Conservation (phyloP, 1,140 invertebrate genomes). For the Drosophila pandora region DNA sequence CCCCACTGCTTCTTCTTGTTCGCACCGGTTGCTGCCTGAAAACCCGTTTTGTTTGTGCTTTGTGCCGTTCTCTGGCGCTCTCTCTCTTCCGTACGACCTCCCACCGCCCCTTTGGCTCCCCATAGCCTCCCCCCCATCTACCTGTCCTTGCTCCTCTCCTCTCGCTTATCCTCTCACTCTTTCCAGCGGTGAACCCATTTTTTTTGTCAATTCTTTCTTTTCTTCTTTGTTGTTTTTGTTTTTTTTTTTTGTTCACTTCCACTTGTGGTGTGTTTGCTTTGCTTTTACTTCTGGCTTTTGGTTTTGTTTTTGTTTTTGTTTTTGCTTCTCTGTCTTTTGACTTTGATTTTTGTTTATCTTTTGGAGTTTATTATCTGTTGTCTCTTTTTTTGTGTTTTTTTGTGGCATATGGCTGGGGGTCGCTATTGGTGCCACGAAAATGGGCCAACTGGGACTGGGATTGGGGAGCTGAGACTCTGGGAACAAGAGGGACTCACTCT, state of each 20-base stretch:
- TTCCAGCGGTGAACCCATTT: conserved; percentile 68
- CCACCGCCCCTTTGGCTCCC: background rate
- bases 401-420: conserved; percentile 40
- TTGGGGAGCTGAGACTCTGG: conserved; percentile 1
- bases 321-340: conserved; percentile 33
- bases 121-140: background rate
- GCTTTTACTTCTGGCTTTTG: conserved; percentile 16
- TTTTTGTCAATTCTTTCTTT: conserved; percentile 75
- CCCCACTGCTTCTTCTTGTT: conserved; percentile 11
- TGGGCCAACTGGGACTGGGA: conserved; percentile 23
- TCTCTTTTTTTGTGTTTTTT: background rate
- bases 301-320: conserved; percentile 7
- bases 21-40: conserved; percentile 30
- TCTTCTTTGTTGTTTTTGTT: conserved; percentile 37
- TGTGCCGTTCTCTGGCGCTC: conserved; percentile 24
- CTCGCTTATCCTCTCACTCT: conserved; percentile 4
- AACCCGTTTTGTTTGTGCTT: conserved; percentile 68
- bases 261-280: conserved; percentile 3
- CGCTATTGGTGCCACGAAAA: conserved; percentile 41
- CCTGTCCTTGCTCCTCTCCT: background rate
- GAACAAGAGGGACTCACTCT: no score
- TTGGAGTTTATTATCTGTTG: conserved; percentile 61
- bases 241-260: conserved; percentile 10
- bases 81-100: background rate
- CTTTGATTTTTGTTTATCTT: conserved; percentile 22